Evolutionary conservation across 2,113 vertebrate genomes (phyloP).

Genomic region (Chitala chitala): DNA sequence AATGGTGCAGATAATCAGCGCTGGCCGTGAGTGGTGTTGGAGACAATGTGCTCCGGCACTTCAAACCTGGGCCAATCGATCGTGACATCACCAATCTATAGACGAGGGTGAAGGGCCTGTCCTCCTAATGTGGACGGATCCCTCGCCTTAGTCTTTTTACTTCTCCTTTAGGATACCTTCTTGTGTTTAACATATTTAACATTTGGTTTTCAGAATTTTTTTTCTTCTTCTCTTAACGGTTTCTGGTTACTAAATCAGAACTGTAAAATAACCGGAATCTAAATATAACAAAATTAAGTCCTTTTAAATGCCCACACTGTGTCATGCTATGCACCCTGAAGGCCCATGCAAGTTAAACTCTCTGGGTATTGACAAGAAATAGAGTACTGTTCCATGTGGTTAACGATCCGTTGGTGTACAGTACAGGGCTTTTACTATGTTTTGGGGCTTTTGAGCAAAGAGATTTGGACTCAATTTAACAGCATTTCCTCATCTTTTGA

Average conservation of each 20-base stretch:
- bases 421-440: not conserved
- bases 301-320: not conserved
- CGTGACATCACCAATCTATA: slow-evolving; percentile 63
- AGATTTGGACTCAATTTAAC: slow-evolving; percentile 31
- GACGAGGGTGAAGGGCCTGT: slow-evolving; percentile 61
- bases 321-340: not conserved
- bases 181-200: not conserved
- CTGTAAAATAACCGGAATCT: too few species aligned
- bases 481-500: slow-evolving; percentile 55
- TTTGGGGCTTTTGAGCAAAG: not conserved
- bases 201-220: not conserved
- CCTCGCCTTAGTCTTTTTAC: not conserved
- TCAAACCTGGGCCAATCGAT: slow-evolving; percentile 56
- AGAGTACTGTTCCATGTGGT: not conserved
- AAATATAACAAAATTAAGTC: too few species aligned
- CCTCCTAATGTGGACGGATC: too few species aligned
- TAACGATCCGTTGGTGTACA: not conserved
- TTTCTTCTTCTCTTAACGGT: too few species aligned
- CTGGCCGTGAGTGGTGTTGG: slow-evolving; percentile 53
- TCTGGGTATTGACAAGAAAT: not conserved
- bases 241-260: too few species aligned
- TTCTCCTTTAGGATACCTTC: too few species aligned
- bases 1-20: slow-evolving; percentile 59
- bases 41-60: slow-evolving; percentile 56
- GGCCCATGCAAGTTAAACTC: not conserved